These are phyloP conservation scores for Nymphalis io DNA, from an alignment of 1,140 invertebrate species.

Conservation along the genomic window DNA sequence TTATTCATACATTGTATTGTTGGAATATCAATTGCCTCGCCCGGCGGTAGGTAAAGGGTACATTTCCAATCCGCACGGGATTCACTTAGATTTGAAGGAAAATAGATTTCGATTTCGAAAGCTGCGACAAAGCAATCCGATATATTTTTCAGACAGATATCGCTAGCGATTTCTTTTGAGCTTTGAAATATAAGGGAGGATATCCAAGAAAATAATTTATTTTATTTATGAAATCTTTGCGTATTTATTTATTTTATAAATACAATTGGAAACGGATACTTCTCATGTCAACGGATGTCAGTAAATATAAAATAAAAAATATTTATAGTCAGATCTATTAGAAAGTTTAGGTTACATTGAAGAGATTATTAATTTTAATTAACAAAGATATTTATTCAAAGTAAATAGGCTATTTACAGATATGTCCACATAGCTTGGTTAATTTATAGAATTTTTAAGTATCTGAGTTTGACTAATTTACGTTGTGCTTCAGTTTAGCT, in stretches of 20 bases:
- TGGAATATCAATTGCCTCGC: slow-evolving; percentile 80
- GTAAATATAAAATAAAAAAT: too few relatives aligned
- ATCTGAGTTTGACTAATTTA: neutral
- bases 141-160: slow-evolving; percentile 81
- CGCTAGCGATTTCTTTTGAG: slow-evolving; percentile 81
- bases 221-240: slow-evolving; percentile 16
- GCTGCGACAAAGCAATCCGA: slow-evolving; percentile 81
- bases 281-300: too few relatives aligned
- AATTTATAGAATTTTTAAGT: too few relatives aligned
- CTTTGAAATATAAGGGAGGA: slow-evolving; percentile 79
- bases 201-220: slow-evolving; percentile 59
- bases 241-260: slow-evolving; percentile 7
- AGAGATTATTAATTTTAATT: too few relatives aligned
- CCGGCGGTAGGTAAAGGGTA: slow-evolving; percentile 81
- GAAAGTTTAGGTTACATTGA: too few relatives aligned
- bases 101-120: slow-evolving; percentile 81
- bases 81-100: slow-evolving; percentile 81
- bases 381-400: too few relatives aligned
- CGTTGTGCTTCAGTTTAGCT: neutral
- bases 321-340: too few relatives aligned
- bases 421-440: too few relatives aligned
- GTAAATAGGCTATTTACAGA: too few relatives aligned
- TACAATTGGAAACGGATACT: too few relatives aligned
- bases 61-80: slow-evolving; percentile 80
- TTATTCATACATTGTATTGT: slow-evolving; percentile 81